Conservation (phyloP, 2,113 vertebrate species). For the Uria lomvia region DNA sequence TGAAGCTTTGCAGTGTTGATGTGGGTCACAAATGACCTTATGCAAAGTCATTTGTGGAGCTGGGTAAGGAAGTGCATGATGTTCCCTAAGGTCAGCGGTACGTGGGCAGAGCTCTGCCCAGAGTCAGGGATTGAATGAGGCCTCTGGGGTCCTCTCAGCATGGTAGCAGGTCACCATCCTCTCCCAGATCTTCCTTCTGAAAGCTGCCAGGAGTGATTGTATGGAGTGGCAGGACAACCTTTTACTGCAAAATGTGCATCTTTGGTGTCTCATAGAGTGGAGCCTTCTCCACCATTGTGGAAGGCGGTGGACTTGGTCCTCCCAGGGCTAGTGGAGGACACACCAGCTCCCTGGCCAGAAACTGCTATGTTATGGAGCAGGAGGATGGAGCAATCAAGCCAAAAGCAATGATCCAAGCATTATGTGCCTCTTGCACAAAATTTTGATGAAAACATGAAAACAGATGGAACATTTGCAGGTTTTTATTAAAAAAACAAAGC, state of each 20-base stretch:
- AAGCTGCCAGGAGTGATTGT: background rate
- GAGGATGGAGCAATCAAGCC: background rate
- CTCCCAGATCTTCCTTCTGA: background rate
- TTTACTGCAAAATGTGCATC: background rate
- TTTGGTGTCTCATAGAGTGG: background rate
- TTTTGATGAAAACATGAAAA: conserved; percentile 14
- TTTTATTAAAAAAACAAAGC: background rate
- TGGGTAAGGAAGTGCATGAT: background rate
- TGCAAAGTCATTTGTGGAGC: background rate
- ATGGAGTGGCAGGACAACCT: background rate
- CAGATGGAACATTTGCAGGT: conserved; percentile 10
- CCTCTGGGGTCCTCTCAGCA: background rate
- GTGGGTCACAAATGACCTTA: background rate
- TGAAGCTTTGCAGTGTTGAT: background rate
- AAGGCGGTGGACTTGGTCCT: background rate
- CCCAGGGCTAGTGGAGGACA: background rate
- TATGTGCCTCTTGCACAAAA: conserved; percentile 15
- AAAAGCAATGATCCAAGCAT: conserved; percentile 27
- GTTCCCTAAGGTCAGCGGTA: background rate
- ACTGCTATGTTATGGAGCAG: background rate
- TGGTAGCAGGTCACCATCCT: background rate
- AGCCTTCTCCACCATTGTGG: background rate
- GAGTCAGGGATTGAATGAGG: background rate
- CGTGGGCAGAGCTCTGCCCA: background rate
- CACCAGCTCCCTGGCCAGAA: background rate